Conservation (phyloP, 2,797 vertebrate genomes). For the Miichthys miiuy region DNA sequence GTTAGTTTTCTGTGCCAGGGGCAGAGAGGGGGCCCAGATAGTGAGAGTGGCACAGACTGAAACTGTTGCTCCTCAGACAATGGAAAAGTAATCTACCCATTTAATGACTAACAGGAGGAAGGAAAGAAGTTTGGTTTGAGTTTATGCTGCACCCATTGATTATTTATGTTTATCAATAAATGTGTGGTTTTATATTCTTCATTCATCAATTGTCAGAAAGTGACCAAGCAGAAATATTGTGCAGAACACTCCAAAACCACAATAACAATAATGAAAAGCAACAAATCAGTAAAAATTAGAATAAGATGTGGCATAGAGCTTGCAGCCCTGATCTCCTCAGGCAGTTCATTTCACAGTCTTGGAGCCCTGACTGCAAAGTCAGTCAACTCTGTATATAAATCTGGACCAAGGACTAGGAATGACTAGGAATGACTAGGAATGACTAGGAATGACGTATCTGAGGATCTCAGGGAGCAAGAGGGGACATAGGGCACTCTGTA, state of each 20-base stretch:
- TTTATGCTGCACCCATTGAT: background rate
- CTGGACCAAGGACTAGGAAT: too few relatives aligned
- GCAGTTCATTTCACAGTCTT: too few relatives aligned
- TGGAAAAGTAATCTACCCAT: slow-evolving; percentile 34
- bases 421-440: too few relatives aligned
- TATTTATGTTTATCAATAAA: background rate
- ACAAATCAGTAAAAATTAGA: background rate
- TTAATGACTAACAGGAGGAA: slow-evolving; percentile 20
- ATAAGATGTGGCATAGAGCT: too few relatives aligned
- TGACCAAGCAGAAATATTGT: background rate
- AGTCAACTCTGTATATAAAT: too few relatives aligned
- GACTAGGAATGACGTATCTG: too few relatives aligned
- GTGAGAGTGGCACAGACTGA: slow-evolving; percentile 41
- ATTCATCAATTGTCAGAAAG: background rate
- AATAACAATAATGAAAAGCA: background rate
- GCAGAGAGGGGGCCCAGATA: slow-evolving; percentile 48
- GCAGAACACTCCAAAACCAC: background rate
- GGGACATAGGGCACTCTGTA: too few relatives aligned
- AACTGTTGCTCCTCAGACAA: slow-evolving; percentile 39
- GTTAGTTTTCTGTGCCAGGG: slow-evolving; percentile 58
- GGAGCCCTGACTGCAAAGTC: too few relatives aligned
- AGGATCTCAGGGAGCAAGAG: too few relatives aligned
- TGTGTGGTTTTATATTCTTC: background rate
- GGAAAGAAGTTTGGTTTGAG: background rate
- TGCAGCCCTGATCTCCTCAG: too few relatives aligned